Evolutionary conservation across 2,797 vertebrate species (phyloP).

Genomic region (Tapirus indicus): DNA sequence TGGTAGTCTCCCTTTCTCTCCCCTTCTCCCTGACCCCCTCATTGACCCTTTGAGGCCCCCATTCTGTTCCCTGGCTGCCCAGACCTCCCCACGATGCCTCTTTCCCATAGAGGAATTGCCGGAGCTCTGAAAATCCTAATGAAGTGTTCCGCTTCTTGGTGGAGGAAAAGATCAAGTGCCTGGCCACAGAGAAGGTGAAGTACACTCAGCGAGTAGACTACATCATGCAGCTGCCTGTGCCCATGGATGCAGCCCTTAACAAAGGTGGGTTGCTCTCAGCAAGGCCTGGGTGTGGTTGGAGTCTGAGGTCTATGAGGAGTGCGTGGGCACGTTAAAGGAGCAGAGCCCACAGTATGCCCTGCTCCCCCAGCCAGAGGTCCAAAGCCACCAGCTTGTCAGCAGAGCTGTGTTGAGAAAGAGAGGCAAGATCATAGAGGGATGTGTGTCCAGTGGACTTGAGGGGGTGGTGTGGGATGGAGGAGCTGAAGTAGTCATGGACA

Average conservation of each 20-base stretch:
- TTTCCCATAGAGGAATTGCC: slow-evolving; percentile 95
- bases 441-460: background rate
- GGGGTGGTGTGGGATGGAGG: background rate
- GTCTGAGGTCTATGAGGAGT: background rate
- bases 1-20: background rate
- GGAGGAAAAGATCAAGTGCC: slow-evolving; percentile 98
- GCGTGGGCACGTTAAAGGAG: background rate
- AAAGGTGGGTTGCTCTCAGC: slow-evolving; percentile 86
- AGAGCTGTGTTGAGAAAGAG: background rate
- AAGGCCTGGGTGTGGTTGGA: background rate
- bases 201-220: slow-evolving; percentile 99
- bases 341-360: background rate
- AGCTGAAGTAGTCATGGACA: background rate
- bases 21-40: background rate
- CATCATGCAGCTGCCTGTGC: slow-evolving; percentile 98
- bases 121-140: slow-evolving; percentile 96
- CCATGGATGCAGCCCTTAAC: slow-evolving; percentile 98
- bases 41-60: background rate
- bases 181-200: slow-evolving; percentile 98
- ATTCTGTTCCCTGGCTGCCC: background rate
- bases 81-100: slow-evolving; percentile 59
- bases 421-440: background rate
- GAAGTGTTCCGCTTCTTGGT: slow-evolving; percentile 99
- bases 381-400: background rate
- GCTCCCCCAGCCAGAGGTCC: background rate